These are phyloP conservation scores for Gymnogyps californianus DNA, from an alignment of 2,113 vertebrate species.

Conservation along the genomic window DNA sequence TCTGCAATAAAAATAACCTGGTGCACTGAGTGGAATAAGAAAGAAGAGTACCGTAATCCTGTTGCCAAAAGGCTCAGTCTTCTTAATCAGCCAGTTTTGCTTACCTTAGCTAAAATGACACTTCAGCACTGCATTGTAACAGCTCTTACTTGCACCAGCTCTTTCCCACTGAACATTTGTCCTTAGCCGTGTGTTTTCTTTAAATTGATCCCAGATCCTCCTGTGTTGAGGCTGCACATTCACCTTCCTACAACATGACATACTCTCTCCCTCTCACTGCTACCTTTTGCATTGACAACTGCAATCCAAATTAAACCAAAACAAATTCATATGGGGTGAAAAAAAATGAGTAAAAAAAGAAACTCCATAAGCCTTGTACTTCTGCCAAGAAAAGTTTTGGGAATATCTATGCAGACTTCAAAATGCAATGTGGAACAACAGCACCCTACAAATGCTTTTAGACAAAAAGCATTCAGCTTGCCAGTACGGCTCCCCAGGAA, in stretches of 20 bases:
- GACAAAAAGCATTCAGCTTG: background rate
- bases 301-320: background rate
- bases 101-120: background rate
- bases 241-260: background rate
- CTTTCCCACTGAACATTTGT: background rate
- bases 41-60: background rate
- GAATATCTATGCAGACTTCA: background rate
- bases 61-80: background rate
- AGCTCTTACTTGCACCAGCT: background rate
- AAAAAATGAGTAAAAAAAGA: background rate
- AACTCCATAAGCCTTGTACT: rapidly evolving
- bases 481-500: background rate
- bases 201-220: background rate
- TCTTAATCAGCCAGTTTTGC: background rate
- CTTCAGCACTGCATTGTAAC: background rate
- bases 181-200: background rate
- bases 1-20: background rate
- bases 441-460: background rate
- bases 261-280: background rate
- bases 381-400: background rate
- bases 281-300: background rate
- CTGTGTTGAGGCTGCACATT: background rate
- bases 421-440: rapidly evolving
- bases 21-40: background rate
- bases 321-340: background rate